A percentile compares a stretch with the other conserved stretches of the same genome.
These are phyloP conservation scores for Coturnix japonica DNA, from an alignment of 2,113 vertebrate species.

Conservation along the genomic window DNA sequence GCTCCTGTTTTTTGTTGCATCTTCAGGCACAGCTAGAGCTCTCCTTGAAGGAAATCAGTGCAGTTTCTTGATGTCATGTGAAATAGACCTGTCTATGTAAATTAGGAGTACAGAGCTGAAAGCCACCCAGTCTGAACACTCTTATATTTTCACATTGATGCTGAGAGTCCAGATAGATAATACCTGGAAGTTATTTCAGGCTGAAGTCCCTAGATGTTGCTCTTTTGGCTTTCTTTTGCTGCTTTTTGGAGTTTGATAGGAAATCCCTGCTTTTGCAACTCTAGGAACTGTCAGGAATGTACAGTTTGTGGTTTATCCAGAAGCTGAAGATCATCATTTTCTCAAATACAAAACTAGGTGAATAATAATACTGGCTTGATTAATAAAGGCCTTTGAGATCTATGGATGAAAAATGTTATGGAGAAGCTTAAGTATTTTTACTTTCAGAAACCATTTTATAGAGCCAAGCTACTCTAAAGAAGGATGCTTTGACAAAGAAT, in stretches of 20 bases:
- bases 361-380: not conserved
- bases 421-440: not conserved
- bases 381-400: not conserved
- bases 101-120: not conserved
- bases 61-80: not conserved
- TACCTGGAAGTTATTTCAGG: not conserved
- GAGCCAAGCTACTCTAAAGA: not conserved
- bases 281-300: not conserved
- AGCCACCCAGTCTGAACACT: not conserved
- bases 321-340: not conserved
- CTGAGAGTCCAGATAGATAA: not conserved
- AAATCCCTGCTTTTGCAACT: not conserved
- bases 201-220: not conserved
- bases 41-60: not conserved
- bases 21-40: not conserved
- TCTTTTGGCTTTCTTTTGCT: not conserved
- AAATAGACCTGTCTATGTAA: not conserved
- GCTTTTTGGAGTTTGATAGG: not conserved
- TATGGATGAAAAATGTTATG: not conserved
- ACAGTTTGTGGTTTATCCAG: not conserved
- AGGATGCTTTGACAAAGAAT: not conserved
- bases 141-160: not conserved
- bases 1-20: not conserved
- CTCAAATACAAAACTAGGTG: not conserved
- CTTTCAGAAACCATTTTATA: not conserved